Conservation (phyloP, 2,113 vertebrate genomes). For the Romanogobio albipinnatus region DNA sequence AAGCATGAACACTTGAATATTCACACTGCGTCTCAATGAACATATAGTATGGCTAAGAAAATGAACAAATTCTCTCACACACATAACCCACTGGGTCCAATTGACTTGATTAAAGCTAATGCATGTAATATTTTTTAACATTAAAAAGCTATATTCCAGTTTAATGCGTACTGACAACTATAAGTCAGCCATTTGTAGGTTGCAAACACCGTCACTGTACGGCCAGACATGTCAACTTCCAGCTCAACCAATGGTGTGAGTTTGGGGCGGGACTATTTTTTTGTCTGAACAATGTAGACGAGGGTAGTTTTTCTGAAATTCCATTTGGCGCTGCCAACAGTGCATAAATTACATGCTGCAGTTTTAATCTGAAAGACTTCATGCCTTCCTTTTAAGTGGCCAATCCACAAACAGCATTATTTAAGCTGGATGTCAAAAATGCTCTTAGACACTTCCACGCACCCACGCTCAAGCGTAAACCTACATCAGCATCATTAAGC, state of each 20-base stretch:
- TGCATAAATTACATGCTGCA: conserved; percentile 7
- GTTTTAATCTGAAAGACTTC: background rate
- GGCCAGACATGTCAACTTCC: background rate
- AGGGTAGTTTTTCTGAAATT: background rate
- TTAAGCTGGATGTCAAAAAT: conserved; percentile 13
- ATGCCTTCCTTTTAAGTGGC: conserved; percentile 4
- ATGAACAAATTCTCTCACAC: background rate
- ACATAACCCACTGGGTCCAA: conserved; percentile 10
- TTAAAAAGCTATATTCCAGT: background rate
- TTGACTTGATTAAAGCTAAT: conserved; percentile 22
- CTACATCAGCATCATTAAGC: conserved; percentile 23
- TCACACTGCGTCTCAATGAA: conserved; percentile 10
- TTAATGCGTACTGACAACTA: background rate
- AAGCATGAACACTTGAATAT: conserved; percentile 29
- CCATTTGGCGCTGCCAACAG: background rate
- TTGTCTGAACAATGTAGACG: background rate
- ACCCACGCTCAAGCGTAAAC: conserved; percentile 10
- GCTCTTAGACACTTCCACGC: conserved; percentile 1
- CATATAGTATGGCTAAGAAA: background rate
- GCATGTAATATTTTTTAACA: background rate
- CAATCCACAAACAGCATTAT: conserved; percentile 10
- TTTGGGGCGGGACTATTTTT: background rate
- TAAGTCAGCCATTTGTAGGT: too few relatives aligned
- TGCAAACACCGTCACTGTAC: background rate
- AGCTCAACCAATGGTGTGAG: background rate